A percentile compares a stretch with the other conserved stretches of the same genome.
phyloP scores from a whole-genome alignment of 2,888 invertebrate genomes.

The Sycophila texana region DNA sequence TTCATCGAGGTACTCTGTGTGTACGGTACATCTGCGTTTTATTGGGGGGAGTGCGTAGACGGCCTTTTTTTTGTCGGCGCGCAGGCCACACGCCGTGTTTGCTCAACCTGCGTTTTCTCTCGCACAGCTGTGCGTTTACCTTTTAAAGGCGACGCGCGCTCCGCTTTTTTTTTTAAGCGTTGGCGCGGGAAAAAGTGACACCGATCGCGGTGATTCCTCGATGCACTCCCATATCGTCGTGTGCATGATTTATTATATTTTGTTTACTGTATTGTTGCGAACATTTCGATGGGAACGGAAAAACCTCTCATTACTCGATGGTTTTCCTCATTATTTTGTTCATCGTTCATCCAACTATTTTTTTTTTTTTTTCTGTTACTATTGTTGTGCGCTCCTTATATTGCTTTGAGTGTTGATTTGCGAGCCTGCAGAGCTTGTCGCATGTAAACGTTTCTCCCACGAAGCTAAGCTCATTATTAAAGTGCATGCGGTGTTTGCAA shows the following conservation, averaged over 20 bases:
- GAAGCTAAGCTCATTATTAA: neutral
- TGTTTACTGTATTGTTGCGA: no score
- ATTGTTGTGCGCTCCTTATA: neutral
- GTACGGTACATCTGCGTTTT: neutral
- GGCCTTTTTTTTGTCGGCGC: neutral
- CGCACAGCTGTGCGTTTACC: slow-evolving; percentile 3
- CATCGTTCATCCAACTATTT: slow-evolving; percentile 13
- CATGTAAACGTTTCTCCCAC: slow-evolving; percentile 39
- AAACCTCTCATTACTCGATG: neutral
- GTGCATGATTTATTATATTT: neutral
- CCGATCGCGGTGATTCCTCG: neutral
- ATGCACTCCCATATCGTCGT: neutral
- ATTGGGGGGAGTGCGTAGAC: neutral
- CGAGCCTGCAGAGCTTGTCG: slow-evolving; percentile 28
- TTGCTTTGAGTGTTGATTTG: slow-evolving; percentile 50
- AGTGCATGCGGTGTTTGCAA: neutral
- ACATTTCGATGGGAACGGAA: no score
- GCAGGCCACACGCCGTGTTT: neutral
- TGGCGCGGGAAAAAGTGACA: neutral
- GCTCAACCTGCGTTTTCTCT: neutral
- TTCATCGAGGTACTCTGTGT: neutral
- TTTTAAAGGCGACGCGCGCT: neutral
- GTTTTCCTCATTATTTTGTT: slow-evolving; percentile 5
- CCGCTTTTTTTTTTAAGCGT: slow-evolving; percentile 8
- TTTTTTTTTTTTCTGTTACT: slow-evolving; percentile 7